Evolutionary conservation across 2,797 vertebrate species (phyloP).

Genomic region (Psittacula echo): DNA sequence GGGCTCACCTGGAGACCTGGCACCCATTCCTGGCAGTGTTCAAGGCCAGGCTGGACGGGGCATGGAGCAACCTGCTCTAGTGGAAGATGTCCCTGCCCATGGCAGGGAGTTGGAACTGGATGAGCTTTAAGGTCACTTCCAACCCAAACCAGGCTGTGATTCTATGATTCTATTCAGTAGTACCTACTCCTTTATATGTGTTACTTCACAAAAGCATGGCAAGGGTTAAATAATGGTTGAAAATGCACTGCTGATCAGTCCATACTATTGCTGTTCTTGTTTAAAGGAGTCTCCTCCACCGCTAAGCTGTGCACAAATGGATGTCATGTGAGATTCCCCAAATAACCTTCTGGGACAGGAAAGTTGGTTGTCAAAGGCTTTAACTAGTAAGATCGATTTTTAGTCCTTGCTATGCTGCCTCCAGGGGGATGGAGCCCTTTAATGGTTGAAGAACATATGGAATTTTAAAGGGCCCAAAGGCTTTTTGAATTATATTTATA

Average conservation of each 20-base stretch:
- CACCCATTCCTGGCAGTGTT: background rate
- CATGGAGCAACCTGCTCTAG: background rate
- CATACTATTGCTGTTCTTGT: background rate
- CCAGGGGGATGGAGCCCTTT: background rate
- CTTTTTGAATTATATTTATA: constrained; percentile 10
- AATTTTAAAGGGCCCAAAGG: constrained; percentile 25
- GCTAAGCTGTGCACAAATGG: background rate
- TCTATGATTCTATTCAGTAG: background rate
- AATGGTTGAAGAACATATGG: background rate
- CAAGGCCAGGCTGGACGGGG: background rate
- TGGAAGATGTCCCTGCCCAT: background rate
- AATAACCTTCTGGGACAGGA: background rate
- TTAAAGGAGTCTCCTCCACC: background rate
- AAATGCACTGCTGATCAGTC: background rate
- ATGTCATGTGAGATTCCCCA: background rate
- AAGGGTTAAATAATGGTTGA: background rate
- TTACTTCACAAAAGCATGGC: background rate
- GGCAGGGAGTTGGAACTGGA: background rate
- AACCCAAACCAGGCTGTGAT: background rate
- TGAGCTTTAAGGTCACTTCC: background rate
- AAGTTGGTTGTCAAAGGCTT: background rate
- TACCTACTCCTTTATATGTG: background rate
- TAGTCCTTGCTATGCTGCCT: background rate
- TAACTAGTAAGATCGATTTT: background rate
- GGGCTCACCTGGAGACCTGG: background rate